Percentiles rank a stretch among this genome's conserved stretches.
Evolutionary conservation across 2,888 invertebrate genomes (phyloP).

Genomic region (Opisthograptis luteolata): DNA sequence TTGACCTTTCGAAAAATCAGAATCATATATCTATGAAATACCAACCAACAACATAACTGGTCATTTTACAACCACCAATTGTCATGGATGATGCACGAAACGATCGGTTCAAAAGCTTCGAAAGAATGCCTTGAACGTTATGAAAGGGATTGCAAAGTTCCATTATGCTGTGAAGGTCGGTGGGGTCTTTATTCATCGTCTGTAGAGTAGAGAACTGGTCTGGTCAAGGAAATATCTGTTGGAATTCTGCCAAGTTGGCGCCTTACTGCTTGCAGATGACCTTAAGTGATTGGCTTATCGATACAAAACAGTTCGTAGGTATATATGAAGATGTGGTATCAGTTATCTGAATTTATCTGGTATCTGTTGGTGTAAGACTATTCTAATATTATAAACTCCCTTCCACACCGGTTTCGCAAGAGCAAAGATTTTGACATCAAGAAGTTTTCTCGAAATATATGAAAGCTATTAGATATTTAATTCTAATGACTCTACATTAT

Average conservation of each 20-base stretch:
- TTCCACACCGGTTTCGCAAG: no score
- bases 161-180: conserved; percentile 36
- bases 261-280: conserved; percentile 14
- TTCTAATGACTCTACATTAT: no score
- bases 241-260: conserved; percentile 51
- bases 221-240: conserved; percentile 61
- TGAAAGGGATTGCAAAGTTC: conserved; percentile 33
- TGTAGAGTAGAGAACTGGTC: conserved; percentile 34
- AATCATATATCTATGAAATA: no score
- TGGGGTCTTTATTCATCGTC: conserved; percentile 45
- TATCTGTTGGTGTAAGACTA: no score
- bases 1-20: no score
- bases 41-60: background rate
- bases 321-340: no score
- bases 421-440: no score
- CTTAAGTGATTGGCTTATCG: conserved; percentile 18
- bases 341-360: no score
- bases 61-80: conserved; percentile 1
- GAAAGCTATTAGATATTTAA: background rate
- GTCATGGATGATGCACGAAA: conserved; percentile 18
- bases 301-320: background rate
- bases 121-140: conserved; percentile 33
- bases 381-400: no score
- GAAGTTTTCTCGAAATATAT: no score
- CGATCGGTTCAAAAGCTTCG: conserved; percentile 27